Percentiles rank a stretch among this genome's conserved stretches.
Conservation (phyloP, 1,140 invertebrate species). For the Trachymyrmex cornetzi region DNA sequence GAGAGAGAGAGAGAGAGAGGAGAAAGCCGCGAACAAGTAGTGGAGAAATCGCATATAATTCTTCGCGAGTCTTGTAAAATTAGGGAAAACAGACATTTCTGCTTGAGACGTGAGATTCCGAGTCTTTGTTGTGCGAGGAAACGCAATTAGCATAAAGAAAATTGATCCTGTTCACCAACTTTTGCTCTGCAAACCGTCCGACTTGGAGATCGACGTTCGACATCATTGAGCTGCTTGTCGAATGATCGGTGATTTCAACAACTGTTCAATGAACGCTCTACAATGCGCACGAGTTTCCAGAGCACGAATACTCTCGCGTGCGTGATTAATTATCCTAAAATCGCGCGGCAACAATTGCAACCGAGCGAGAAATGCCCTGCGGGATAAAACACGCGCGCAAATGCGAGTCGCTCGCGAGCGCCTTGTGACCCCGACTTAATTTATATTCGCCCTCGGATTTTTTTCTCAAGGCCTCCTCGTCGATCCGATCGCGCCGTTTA, state of each 20-base stretch:
- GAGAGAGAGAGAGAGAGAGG: neutral
- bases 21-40: constrained; percentile 6
- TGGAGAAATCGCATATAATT: constrained; percentile 10
- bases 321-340: neutral
- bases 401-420: neutral
- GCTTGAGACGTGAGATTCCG: too few species aligned
- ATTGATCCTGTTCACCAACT: neutral
- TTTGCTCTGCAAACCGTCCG: neutral
- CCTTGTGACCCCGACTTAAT: constrained; percentile 54
- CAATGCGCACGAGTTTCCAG: neutral
- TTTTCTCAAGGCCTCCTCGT: constrained; percentile 36
- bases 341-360: neutral
- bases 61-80: neutral
- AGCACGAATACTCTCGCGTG: neutral
- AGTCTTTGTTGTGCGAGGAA: neutral
- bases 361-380: neutral
- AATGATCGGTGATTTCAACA: neutral
- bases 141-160: constrained; percentile 10
- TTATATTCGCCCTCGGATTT: constrained; percentile 67
- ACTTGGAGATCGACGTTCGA: neutral
- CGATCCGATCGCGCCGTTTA: constrained; percentile 53
- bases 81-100: constrained; percentile 3
- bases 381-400: constrained; percentile 31
- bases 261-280: neutral
- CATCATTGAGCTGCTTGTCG: neutral